These are phyloP conservation scores for Holotrichia oblita DNA, from an alignment of 1,140 invertebrate species.

Conservation along the genomic window DNA sequence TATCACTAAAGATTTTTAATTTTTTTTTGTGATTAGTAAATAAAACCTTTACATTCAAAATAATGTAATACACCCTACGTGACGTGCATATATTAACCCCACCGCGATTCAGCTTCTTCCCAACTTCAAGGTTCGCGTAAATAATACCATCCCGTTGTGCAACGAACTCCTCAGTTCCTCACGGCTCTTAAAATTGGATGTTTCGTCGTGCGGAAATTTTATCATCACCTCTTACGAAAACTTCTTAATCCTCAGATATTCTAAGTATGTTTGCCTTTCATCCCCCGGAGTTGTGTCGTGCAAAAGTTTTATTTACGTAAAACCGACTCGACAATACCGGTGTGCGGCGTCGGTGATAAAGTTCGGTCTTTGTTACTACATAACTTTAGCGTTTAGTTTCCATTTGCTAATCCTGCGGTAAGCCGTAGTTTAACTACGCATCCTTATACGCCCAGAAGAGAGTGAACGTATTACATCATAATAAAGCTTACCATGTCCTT, in stretches of 20 bases:
- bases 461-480: background rate
- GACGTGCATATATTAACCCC: no score
- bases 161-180: background rate
- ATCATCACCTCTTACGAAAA: slow-evolving; percentile 6
- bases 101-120: no score
- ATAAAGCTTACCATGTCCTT: no score
- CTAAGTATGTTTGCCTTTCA: slow-evolving; percentile 12
- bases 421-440: background rate
- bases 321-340: slow-evolving; percentile 4
- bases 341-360: background rate
- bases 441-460: background rate
- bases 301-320: slow-evolving; percentile 13
- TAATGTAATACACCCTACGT: no score
- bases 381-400: slow-evolving; percentile 13
- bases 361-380: slow-evolving; percentile 1
- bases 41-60: no score
- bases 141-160: background rate
- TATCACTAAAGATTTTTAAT: no score
- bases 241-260: slow-evolving; percentile 6
- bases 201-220: slow-evolving; percentile 1
- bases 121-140: no score
- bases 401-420: slow-evolving; percentile 1
- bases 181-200: background rate
- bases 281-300: background rate
- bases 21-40: no score